Conservation (phyloP, 1,140 invertebrate genomes). For the Bombus turneri region DNA sequence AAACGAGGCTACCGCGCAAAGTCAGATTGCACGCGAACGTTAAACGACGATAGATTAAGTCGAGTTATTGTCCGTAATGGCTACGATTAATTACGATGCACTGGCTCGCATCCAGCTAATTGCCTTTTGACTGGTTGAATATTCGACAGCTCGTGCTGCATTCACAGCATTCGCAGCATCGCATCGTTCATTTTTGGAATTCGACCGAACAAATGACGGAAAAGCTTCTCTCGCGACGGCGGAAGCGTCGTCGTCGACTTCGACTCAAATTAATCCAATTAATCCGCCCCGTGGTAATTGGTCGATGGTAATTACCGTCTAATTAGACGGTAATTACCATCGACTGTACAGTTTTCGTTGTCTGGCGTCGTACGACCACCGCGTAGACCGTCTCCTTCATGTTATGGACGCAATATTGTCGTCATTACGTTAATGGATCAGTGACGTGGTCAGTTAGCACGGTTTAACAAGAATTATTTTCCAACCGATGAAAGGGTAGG, state of each 20-base stretch:
- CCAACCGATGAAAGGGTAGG: background rate
- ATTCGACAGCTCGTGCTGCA: background rate
- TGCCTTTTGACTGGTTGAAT: background rate
- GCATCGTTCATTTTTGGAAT: background rate
- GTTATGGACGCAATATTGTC: conserved; percentile 54
- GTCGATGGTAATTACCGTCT: conserved; percentile 57
- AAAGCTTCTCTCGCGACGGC: background rate
- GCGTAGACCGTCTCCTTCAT: conserved; percentile 19
- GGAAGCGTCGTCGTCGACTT: conserved; percentile 7
- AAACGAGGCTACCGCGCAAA: background rate
- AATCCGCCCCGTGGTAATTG: conserved; percentile 47
- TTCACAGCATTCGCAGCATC: background rate
- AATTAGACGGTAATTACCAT: conserved; percentile 56
- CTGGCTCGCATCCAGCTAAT: conserved; percentile 29
- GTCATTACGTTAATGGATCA: conserved; percentile 62
- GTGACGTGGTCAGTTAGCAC: conserved; percentile 20
- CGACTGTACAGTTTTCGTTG: conserved; percentile 53
- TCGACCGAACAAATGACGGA: conserved; percentile 10
- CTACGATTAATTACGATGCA: conserved; percentile 29
- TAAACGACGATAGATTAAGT: background rate
- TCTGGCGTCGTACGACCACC: background rate
- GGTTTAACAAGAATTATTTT: conserved; percentile 51
- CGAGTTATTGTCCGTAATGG: background rate
- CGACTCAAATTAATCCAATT: conserved; percentile 71
- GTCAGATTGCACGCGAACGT: background rate